phyloP scores from a whole-genome alignment of 2,888 invertebrate species.

The Tupiocoris notatus region DNA sequence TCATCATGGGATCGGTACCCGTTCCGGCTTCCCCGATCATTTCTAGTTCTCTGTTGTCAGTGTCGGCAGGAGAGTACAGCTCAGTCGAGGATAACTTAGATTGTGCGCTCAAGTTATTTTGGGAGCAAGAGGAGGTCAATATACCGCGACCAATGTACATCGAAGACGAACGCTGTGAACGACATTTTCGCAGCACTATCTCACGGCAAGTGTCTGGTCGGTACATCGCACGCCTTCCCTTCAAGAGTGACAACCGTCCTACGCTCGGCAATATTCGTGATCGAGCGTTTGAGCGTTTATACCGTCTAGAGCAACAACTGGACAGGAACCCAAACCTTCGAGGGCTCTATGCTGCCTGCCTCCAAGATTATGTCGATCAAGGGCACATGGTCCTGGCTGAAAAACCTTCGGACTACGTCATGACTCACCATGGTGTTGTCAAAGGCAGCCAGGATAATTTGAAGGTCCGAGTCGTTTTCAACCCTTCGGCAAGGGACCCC shows the following conservation, averaged over 20 bases:
- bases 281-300: not conserved
- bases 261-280: not conserved
- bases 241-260: not conserved
- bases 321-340: not conserved
- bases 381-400: constrained; percentile 19
- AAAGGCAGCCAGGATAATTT: not conserved
- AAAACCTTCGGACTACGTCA: constrained; percentile 18
- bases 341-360: constrained; percentile 2
- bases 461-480: constrained; percentile 35
- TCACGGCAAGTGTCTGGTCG: constrained; percentile 13
- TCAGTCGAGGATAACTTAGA: too few relatives aligned
- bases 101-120: too few relatives aligned
- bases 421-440: constrained; percentile 40
- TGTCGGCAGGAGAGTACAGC: too few relatives aligned
- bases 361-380: constrained; percentile 29
- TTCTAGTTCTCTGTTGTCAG: too few relatives aligned
- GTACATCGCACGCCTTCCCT: constrained; percentile 16
- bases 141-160: too few relatives aligned
- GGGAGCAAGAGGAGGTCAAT: too few relatives aligned
- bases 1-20: too few relatives aligned
- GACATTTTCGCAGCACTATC: constrained; percentile 4
- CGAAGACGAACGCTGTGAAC: too few relatives aligned
- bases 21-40: too few relatives aligned
- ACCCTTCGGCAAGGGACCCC: not conserved
- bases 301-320: constrained; percentile 23